Conservation (phyloP, 2,113 vertebrate genomes). For the Syngnathus scovelli region DNA sequence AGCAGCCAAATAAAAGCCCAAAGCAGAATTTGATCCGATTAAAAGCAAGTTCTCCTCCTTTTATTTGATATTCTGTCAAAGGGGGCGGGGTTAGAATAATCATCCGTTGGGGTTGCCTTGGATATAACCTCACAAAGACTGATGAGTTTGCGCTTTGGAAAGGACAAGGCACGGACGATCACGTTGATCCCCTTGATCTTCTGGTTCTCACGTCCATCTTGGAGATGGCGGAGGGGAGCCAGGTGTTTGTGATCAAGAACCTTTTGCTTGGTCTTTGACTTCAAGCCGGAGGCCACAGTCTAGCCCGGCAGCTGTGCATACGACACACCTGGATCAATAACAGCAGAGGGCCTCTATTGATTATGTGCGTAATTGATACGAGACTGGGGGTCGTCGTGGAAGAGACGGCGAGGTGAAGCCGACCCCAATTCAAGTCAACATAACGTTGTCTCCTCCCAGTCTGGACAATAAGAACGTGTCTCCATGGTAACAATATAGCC, state of each 20-base stretch:
- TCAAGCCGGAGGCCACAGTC: slow-evolving; percentile 40
- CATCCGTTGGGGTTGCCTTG: neutral
- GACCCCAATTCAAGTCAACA: slow-evolving; percentile 27
- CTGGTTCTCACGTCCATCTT: slow-evolving; percentile 7
- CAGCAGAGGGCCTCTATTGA: slow-evolving; percentile 65
- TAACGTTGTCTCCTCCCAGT: slow-evolving; percentile 2
- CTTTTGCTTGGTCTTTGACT: slow-evolving; percentile 44
- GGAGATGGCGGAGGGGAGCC: slow-evolving; percentile 28
- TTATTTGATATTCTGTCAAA: neutral
- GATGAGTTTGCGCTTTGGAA: slow-evolving; percentile 4
- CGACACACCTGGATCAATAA: slow-evolving; percentile 59
- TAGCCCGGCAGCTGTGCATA: slow-evolving; percentile 51
- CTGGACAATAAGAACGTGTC: neutral
- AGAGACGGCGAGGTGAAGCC: slow-evolving; percentile 7
- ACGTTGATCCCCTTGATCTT: slow-evolving; percentile 8
- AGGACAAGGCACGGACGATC: slow-evolving; percentile 15
- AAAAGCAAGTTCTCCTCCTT: neutral
- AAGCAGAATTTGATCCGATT: neutral
- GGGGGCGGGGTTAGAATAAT: neutral
- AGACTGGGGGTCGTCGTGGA: slow-evolving; percentile 43
- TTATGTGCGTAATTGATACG: slow-evolving; percentile 65
- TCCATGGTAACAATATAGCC: neutral
- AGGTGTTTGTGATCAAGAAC: slow-evolving; percentile 49
- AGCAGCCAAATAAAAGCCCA: neutral
- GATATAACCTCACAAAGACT: slow-evolving; percentile 8